Evolutionary conservation across 2,113 vertebrate species (phyloP), one percentile per base, ranked within the genome.

Genomic region (Scomber colias): DNA sequence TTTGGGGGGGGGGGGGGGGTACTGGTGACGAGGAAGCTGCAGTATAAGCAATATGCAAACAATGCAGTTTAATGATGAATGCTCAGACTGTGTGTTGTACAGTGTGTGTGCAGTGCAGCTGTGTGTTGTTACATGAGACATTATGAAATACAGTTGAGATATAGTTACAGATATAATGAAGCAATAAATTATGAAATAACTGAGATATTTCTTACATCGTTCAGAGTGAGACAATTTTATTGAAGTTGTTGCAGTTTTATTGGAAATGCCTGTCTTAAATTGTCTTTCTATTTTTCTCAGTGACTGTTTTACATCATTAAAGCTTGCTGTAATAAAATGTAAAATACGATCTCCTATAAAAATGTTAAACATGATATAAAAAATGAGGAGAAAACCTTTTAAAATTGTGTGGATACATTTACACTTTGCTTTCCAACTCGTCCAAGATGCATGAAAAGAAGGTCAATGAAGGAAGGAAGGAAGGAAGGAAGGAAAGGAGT

Each of bases 1-100:
- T 0, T 27, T 27, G 24, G 35, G 35, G 2, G 2, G 35, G 17
- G 62, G 1, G 61, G 2, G 14, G 4, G 79, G 40, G 27, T 53
- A 57, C 54, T 40, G 72, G 82, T 71, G 79, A 82, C 79, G 75
- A 71, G 57, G 66, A 69, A 56, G 70, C 69, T 75, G 82, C 78
- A 82, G 48, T 9, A 31, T 19, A 19, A 78, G 77, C 48, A 70
- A 48, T 73, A 84, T 82, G 75, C 84, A 55, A 68, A 78, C 2
- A 0, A 56, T 3, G 5, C 31, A 44, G 75, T 72, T 60, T 71
- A 60, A 53, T 62, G 57, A 61, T 0, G n/a, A 27, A 31, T 27
- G 70, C 27, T 79, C 49, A 13, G 27, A 21, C 35, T 27, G 46
- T 71, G 59, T 63, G 72, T 19, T 15, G 44, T 11, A 35, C 69